Evolutionary conservation across 2,113 vertebrate genomes (phyloP), one percentile per base, ranked within the genome.

Genomic region (Stigmatopora nigra): DNA sequence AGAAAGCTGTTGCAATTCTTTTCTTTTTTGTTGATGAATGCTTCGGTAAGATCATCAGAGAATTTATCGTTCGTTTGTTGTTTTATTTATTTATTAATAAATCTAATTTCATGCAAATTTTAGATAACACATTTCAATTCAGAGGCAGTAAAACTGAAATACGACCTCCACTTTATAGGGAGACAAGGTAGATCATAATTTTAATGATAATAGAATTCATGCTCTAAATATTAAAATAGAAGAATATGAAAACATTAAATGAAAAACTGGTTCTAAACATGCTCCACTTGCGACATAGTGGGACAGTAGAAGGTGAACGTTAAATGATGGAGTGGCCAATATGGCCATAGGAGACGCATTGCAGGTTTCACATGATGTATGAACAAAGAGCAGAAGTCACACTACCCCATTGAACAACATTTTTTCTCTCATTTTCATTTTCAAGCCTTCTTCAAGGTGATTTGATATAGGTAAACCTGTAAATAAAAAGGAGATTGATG

Each of bases 281-380:
- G 25, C 6, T 49, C 8, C 25, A 63, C 15, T 20, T 0, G 2
- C 44, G 63, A 59, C 67, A 13, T 67, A 48, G 45, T 63, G 19
- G 47, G 31, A 60, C 61, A 53, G 1, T 65, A 48, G 45, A 65
- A 17, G 47, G 31, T 56, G 38, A 44, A 59, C 11, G 36, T 31
- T 14, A 20, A 25, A 78, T 68, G 57, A 76, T 65, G 63, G 71
- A 70, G 72, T 67, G 63, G 45, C 31, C 51, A 66, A 12, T 67
- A 57, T 57, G 25, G 52, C 22, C 2, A 15, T 44, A 19, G 56
- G 58, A 52, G 67, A 74, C 52, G 60, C 60, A 65, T 70, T 16
- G 9, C 64, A 62, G 70, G 64, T 58, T 52, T 60, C 67, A 61
- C 25, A 53, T 75, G 45, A 82, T 71, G 22, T 64, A 76, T 74